These are phyloP conservation scores for Nephrotoma guestfalica DNA, from an alignment of 2,888 invertebrate species.

Conservation along the genomic window DNA sequence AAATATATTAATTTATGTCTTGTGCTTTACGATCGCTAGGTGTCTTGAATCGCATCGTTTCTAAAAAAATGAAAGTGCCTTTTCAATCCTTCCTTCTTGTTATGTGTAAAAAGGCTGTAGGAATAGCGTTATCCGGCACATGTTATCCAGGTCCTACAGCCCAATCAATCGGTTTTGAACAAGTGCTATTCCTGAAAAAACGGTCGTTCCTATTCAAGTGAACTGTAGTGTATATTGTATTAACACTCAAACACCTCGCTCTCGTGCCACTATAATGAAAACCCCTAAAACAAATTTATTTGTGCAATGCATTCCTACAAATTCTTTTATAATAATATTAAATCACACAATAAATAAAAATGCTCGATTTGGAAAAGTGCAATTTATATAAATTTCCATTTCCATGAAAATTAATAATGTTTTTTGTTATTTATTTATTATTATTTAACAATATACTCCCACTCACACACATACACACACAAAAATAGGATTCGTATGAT, in stretches of 20 bases:
- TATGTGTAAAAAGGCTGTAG: too few relatives aligned
- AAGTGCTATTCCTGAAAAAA: too few relatives aligned
- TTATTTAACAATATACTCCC: background rate
- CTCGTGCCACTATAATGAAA: background rate
- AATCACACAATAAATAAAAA: background rate
- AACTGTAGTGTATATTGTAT: background rate
- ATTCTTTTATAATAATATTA: background rate
- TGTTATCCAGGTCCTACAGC: too few relatives aligned
- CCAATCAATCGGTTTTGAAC: too few relatives aligned
- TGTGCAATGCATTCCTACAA: background rate
- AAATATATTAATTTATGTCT: too few relatives aligned
- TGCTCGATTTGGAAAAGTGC: background rate
- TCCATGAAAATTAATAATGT: background rate
- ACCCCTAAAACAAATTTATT: background rate
- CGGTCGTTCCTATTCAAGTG: too few relatives aligned
- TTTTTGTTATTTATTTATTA: background rate
- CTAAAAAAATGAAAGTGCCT: too few relatives aligned
- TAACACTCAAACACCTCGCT: background rate
- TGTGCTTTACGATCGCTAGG: too few relatives aligned
- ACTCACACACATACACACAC: background rate
- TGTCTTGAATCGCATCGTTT: too few relatives aligned
- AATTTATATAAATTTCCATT: background rate
- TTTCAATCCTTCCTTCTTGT: too few relatives aligned
- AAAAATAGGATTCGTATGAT: background rate
- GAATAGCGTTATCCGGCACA: too few relatives aligned